phyloP scores from a whole-genome alignment of 2,888 invertebrate species.

The Pristionchus arcanus region DNA sequence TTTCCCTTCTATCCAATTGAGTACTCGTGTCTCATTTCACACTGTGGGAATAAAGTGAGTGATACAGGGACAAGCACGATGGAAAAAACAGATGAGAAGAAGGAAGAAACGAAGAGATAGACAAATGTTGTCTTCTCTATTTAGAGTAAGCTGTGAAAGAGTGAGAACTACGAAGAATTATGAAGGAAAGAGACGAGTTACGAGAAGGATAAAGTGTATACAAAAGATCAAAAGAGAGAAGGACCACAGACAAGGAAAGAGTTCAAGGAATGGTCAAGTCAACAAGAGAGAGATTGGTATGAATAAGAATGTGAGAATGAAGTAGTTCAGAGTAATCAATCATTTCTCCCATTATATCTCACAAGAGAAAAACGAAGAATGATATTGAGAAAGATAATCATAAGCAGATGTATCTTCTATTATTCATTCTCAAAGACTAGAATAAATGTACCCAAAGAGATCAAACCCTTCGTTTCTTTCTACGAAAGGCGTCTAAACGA shows the following conservation, averaged over 20 bases:
- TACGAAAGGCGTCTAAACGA: background rate
- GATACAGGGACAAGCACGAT: background rate
- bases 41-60: constrained; percentile 28
- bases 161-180: background rate
- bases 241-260: background rate
- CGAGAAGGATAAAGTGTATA: background rate
- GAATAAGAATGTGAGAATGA: background rate
- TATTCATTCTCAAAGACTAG: background rate
- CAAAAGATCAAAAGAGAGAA: background rate
- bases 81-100: background rate
- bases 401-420: background rate
- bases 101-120: background rate
- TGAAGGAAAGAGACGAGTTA: background rate
- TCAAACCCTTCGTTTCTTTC: background rate
- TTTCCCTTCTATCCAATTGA: background rate
- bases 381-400: background rate
- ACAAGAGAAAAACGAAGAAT: background rate
- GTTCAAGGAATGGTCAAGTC: background rate
- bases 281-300: background rate
- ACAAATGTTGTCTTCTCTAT: background rate
- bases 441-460: background rate
- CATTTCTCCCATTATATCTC: background rate
- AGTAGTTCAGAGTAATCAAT: background rate
- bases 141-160: background rate
- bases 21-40: background rate